Conservation (phyloP, 2,113 vertebrate species). For the Cololabis saira region DNA sequence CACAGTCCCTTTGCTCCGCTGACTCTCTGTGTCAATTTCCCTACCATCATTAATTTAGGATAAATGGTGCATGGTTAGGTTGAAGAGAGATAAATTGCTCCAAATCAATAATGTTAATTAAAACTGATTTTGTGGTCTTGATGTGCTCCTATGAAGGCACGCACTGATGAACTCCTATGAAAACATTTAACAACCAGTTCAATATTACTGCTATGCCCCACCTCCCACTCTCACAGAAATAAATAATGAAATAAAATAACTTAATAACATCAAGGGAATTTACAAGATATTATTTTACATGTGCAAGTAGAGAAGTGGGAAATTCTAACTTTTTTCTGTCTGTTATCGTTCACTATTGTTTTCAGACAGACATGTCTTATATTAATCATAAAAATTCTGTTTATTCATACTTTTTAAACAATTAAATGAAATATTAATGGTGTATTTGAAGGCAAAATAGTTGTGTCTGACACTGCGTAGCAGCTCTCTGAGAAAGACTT, state of each 20-base stretch:
- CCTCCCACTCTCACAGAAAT: too few relatives aligned
- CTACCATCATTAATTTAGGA: slow-evolving; percentile 72
- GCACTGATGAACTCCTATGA: slow-evolving; percentile 55
- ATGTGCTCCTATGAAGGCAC: slow-evolving; percentile 47
- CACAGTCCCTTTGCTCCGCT: slow-evolving; percentile 50
- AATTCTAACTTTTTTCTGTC: too few relatives aligned
- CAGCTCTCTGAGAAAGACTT: slow-evolving; percentile 21
- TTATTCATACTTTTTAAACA: background rate
- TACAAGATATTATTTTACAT: too few relatives aligned
- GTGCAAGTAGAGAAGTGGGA: too few relatives aligned
- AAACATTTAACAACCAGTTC: slow-evolving; percentile 59
- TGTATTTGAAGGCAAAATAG: slow-evolving; percentile 13
- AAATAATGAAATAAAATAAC: too few relatives aligned
- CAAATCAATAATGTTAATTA: slow-evolving; percentile 79
- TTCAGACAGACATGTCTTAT: background rate
- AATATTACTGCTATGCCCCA: background rate
- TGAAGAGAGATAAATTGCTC: slow-evolving; percentile 51
- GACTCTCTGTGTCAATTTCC: slow-evolving; percentile 64
- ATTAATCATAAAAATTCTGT: background rate
- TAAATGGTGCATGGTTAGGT: slow-evolving; percentile 62
- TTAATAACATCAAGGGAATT: too few relatives aligned
- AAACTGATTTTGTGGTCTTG: slow-evolving; percentile 70
- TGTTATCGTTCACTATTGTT: background rate
- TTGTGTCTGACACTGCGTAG: slow-evolving; percentile 1
- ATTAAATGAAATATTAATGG: slow-evolving; percentile 14